A percentile compares a stretch with the other conserved stretches of the same genome.
Conservation (phyloP, 2,888 invertebrate genomes). For the Agonum fuliginosum region DNA sequence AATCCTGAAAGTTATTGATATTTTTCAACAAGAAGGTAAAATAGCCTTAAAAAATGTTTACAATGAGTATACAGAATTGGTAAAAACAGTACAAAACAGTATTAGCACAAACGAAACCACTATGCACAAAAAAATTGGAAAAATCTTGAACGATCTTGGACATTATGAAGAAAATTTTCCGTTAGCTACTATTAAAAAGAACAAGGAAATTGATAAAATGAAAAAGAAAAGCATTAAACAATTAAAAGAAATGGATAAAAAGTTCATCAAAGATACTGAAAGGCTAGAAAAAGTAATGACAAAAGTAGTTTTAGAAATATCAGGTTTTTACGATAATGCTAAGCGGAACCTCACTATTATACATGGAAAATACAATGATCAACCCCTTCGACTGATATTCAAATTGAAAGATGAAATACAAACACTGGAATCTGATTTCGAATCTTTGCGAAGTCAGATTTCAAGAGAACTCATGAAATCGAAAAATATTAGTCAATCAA, state of each 20-base stretch:
- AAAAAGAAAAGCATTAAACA: neutral
- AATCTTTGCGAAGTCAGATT: neutral
- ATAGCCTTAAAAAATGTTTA: neutral
- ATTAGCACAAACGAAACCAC: neutral
- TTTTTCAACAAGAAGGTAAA: neutral
- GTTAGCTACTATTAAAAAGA: neutral
- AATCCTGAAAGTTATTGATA: neutral
- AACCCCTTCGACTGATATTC: neutral
- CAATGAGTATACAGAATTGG: neutral
- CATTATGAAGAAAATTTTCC: neutral
- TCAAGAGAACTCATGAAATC: neutral
- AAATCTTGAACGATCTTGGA: neutral
- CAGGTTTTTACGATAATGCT: neutral
- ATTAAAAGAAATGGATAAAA: conserved; percentile 12
- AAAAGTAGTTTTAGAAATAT: neutral
- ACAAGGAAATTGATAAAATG: neutral
- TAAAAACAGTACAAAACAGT: neutral
- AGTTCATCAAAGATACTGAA: neutral
- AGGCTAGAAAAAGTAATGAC: neutral
- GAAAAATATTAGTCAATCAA: neutral
- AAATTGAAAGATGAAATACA: conserved; percentile 10
- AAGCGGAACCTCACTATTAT: neutral
- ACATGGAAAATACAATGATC: neutral
- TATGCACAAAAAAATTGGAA: neutral
- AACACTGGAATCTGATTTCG: neutral